Conservation (phyloP, 2,113 vertebrate species). For the Odocoileus hemionus region DNA sequence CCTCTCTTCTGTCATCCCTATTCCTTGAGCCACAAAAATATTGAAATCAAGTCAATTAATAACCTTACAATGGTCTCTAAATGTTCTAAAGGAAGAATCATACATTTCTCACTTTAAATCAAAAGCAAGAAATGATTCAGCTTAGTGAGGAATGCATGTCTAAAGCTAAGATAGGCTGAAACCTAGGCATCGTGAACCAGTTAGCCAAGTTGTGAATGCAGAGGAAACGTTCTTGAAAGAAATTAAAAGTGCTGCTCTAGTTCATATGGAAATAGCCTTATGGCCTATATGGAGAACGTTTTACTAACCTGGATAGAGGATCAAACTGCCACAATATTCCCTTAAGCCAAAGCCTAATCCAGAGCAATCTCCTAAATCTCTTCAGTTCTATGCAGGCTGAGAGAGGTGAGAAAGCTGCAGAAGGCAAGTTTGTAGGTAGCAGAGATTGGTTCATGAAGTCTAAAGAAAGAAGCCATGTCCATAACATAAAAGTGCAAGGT, state of each 20-base stretch:
- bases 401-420: background rate
- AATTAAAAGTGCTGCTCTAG: background rate
- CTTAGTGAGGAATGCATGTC: background rate
- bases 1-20: background rate
- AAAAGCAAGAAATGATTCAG: background rate
- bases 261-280: background rate
- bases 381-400: background rate
- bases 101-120: background rate
- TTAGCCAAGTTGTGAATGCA: background rate
- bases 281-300: background rate
- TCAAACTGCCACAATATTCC: background rate
- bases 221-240: background rate
- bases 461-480: background rate
- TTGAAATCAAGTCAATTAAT: background rate
- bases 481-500: background rate
- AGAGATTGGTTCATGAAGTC: background rate
- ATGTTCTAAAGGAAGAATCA: background rate
- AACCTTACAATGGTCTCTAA: background rate
- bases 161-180: background rate
- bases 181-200: background rate
- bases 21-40: background rate
- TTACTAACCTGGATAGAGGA: background rate
- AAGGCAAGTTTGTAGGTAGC: background rate
- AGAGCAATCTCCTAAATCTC: background rate
- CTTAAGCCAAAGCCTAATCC: too few species aligned